A percentile compares a stretch with the other conserved stretches of the same genome.
Conservation (phyloP, 2,888 invertebrate genomes). For the Heteromyza rotundicornis region DNA sequence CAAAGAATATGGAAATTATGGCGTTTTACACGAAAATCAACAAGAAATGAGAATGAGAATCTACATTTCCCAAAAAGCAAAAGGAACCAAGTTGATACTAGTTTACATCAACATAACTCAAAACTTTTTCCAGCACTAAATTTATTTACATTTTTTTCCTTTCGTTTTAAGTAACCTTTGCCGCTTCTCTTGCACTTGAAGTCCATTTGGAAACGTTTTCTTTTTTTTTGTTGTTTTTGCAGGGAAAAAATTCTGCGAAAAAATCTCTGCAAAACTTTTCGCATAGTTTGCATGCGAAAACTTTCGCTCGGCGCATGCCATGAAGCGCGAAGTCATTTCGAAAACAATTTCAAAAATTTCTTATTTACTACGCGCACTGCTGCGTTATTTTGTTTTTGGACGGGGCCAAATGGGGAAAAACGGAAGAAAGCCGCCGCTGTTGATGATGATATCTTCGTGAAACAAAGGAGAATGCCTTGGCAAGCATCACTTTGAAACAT, state of each 20-base stretch:
- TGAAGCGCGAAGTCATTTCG: not conserved
- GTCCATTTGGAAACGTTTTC: too few species aligned
- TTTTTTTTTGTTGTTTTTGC: not conserved
- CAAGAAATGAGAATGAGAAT: too few species aligned
- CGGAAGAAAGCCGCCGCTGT: not conserved
- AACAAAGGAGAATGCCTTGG: not conserved
- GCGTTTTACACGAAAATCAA: not conserved
- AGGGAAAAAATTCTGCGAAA: too few species aligned
- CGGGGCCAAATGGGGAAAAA: too few species aligned
- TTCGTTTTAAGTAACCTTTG: not conserved
- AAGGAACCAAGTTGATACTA: too few species aligned
- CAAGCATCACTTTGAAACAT: not conserved
- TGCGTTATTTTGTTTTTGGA: not conserved
- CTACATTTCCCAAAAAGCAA: too few species aligned
- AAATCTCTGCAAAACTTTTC: not conserved
- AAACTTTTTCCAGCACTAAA: not conserved
- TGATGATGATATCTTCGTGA: not conserved
- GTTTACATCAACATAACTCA: too few species aligned
- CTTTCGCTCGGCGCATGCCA: not conserved
- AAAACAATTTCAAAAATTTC: not conserved
- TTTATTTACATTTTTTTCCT: not conserved
- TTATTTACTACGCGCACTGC: not conserved
- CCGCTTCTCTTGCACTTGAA: too few species aligned
- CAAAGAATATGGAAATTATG: not conserved
- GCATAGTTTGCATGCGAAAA: constrained; percentile 2